Evolutionary conservation across 2,888 invertebrate genomes (phyloP).

Genomic region (Zootermopsis nevadensis): DNA sequence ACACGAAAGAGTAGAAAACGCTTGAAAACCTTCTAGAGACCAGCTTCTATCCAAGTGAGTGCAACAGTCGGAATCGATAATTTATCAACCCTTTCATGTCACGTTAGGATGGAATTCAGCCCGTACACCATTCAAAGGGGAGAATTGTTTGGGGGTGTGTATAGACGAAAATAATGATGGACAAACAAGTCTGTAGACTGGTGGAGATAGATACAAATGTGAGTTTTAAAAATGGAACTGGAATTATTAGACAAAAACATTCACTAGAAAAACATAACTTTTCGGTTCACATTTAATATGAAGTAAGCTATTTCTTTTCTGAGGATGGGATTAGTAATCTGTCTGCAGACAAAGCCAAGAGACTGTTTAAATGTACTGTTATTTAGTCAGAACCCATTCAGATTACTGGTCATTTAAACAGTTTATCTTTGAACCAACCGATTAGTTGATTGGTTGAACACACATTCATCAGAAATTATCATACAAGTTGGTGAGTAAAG

Average conservation of each 20-base stretch:
- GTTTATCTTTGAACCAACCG: too few relatives aligned
- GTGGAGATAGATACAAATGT: neutral
- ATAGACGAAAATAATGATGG: neutral
- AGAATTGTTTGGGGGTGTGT: neutral
- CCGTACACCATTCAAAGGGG: neutral
- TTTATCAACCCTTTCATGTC: slow-evolving; percentile 25
- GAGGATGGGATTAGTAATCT: too few relatives aligned
- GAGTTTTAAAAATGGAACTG: neutral
- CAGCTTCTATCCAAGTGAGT: neutral
- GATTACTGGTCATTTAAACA: too few relatives aligned
- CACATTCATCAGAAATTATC: too few relatives aligned
- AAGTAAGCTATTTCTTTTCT: too few relatives aligned
- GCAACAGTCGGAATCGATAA: neutral
- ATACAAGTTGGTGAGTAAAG: too few relatives aligned
- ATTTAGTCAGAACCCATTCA: too few relatives aligned
- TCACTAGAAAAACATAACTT: neutral
- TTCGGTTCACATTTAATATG: too few relatives aligned
- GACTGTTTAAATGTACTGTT: too few relatives aligned
- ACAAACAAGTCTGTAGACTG: neutral
- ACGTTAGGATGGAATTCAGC: neutral
- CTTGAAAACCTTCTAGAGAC: neutral
- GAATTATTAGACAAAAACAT: neutral
- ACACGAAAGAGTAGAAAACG: neutral
- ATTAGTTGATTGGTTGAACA: too few relatives aligned
- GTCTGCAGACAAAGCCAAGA: too few relatives aligned